Evolutionary conservation across 2,113 vertebrate genomes (phyloP), one percentile per base, ranked within the genome.

Genomic region (Nerophis lumbriciformis): DNA sequence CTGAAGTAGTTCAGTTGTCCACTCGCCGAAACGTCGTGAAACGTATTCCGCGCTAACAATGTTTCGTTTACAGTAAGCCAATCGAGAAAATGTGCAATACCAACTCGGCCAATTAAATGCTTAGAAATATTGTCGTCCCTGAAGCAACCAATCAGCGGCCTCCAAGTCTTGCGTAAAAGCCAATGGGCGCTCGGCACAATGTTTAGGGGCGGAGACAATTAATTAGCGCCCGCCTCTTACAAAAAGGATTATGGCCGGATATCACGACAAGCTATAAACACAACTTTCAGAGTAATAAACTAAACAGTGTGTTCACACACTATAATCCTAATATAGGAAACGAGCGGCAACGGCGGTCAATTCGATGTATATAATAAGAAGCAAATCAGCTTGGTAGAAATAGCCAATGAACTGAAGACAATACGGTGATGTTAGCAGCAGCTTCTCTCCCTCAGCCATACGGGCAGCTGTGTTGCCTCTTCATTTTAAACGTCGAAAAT

Each of bases 181-280:
- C 88, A 90, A 89, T 88, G 0, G 53, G 0, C 16, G 35, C 3
- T 13, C 0, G 6, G 3, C 65, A 38, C 48, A 36, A 15, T n/a
- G 28, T 15, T 74, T 71, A 4, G 36, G 66, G 89, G 89, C 81
- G 85, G 81, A 67, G 16, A 13, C 39, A 44, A 5, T 5, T 10
- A 57, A 12, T 4, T 21, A 57, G 6, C 36, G 52, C 35, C 85
- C 86, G 82, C 90, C 88, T 67, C 77, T 59, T 82, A 6, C 79
- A 76, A 84, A 83, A 88, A 87, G 84, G 87, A 89, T 88, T 85
- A 91, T 92, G 90, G 90, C 90, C 79, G 89, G 87, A 44, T 57
- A 57, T 21, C 42, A 45, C 42, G 16, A 78, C 82, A 88, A 53
- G 66, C 56, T 69, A 82, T 72, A 37, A 71, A 47, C 82, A 47